Base-by-base conservation (phyloP, 2,113 vertebrate species). In the Epinephelus lanceolatus region DNA sequence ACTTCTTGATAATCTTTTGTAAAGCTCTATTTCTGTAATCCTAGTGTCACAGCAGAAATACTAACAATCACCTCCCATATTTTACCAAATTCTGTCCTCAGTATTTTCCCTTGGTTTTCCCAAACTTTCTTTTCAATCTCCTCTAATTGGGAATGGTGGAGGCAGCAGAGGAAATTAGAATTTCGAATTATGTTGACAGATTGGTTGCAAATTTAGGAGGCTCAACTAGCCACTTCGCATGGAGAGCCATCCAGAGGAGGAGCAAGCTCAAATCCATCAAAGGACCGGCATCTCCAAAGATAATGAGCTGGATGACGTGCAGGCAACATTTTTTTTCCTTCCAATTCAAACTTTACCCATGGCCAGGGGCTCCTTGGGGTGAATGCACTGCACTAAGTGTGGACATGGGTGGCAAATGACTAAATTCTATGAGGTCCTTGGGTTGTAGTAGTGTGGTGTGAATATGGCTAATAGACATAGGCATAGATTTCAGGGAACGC, bases 241-340 rank as follows among this genome's bases (percentile, higher is more conserved):
- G 33, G 40, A 27, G 57, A 56, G 65, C 4, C 27, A 52, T n/a
- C 73, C 19, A 49, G 23, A 47, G 23, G 9, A n/a, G 37, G 17
- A 51, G 14, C 14, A 4, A n/a, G 21, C 62, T 75, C 30, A 71
- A 49, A 73, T 73, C 69, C 61, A 82, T 80, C 68, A 52, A 62
- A 62, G 42, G 42, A 45, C 33, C 33, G 8, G 30, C 66, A 55
- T 68, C 63, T 62, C 61, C 8, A 42, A 25, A 71, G 25, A 71
- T 83, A 69, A 80, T 72, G 51, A 83, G 76, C 25, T 61, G n/a
- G n/a, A 10, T 27, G 65, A 51, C 66, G 60, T 59, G 74, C 59
- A 25, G 14, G n/a, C 33, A 52, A 18, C 23, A 45, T 40, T n/a
- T 40, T 47, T 17, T 10, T 45, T 30, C 62, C 57, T 18, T 21